phyloP scores from a whole-genome alignment of 2,888 invertebrate species.

The Pelosia muscerda region DNA sequence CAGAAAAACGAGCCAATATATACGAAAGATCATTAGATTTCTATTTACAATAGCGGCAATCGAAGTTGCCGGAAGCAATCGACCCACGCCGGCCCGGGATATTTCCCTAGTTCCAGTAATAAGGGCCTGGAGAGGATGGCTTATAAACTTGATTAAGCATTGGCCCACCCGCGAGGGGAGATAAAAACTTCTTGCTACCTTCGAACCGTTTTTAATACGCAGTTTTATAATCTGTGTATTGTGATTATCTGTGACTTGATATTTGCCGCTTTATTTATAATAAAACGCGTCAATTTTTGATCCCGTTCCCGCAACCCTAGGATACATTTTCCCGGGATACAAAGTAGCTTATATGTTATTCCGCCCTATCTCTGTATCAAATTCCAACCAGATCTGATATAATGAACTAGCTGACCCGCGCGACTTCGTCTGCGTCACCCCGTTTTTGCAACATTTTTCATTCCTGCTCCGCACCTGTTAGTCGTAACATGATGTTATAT shows the following conservation, averaged over 20 bases:
- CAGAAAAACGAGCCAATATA: slow-evolving; percentile 20
- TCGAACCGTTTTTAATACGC: slow-evolving; percentile 51
- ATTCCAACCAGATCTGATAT: no score
- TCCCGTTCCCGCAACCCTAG: no score
- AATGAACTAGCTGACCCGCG: no score
- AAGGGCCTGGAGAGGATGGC: slow-evolving; percentile 52
- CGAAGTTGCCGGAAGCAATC: slow-evolving; percentile 52
- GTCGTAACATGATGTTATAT: no score
- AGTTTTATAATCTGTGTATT: slow-evolving; percentile 30
- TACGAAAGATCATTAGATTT: slow-evolving; percentile 31
- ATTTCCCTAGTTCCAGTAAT: slow-evolving; percentile 58
- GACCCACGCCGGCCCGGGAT: slow-evolving; percentile 47
- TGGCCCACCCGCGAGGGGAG: slow-evolving; percentile 50
- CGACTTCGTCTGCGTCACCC: no score
- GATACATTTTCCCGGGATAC: no score
- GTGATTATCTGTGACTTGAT: slow-evolving; percentile 24
- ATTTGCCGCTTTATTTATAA: no score
- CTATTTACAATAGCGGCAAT: slow-evolving; percentile 49
- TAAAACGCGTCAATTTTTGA: no score
- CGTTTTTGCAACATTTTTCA: no score
- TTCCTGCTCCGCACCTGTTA: no score
- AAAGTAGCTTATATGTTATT: no score
- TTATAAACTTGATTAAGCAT: slow-evolving; percentile 65
- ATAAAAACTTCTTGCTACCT: slow-evolving; percentile 47
- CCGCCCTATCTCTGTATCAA: no score